phyloP scores from a whole-genome alignment of 2,113 vertebrate species.

The Podocnemis expansa region DNA sequence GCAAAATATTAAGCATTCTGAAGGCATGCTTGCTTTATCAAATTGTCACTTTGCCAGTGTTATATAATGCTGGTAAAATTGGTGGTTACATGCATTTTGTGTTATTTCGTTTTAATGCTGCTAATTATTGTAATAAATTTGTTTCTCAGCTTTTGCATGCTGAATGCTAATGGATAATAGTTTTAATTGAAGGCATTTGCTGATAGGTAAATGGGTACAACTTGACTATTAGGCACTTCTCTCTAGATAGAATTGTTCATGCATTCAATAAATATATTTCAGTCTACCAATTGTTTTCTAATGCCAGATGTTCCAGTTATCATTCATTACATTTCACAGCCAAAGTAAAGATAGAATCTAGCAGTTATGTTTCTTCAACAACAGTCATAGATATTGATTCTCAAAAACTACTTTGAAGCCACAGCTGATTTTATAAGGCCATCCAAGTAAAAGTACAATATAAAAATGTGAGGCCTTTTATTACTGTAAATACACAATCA shows the following conservation, averaged over 20 bases:
- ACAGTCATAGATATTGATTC: neutral
- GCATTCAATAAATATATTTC: slow-evolving; percentile 29
- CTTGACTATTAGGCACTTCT: neutral
- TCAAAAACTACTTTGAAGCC: slow-evolving; percentile 4
- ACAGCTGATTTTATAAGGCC: slow-evolving; percentile 10
- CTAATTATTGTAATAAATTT: slow-evolving; percentile 32
- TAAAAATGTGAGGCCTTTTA: neutral
- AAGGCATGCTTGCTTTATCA: slow-evolving; percentile 4
- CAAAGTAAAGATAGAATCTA: neutral
- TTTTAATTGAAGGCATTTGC: slow-evolving; percentile 27
- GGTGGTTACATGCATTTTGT: neutral
- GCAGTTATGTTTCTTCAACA: slow-evolving; percentile 29
- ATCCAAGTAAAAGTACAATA: neutral
- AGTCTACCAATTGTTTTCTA: slow-evolving; percentile 25
- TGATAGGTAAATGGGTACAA: neutral
- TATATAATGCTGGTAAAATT: slow-evolving; percentile 8
- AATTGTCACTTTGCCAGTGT: neutral
- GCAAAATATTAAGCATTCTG: slow-evolving; percentile 7
- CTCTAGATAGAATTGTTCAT: neutral
- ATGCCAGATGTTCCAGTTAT: slow-evolving; percentile 7
- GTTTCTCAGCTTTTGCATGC: slow-evolving; percentile 21
- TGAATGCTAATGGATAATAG: slow-evolving; percentile 18
- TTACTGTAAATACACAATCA: neutral
- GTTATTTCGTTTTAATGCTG: slow-evolving; percentile 13
- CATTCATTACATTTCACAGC: slow-evolving; percentile 16